Evolutionary conservation across 2,888 invertebrate species (phyloP).

Genomic region (Drosophila neotestacea): DNA sequence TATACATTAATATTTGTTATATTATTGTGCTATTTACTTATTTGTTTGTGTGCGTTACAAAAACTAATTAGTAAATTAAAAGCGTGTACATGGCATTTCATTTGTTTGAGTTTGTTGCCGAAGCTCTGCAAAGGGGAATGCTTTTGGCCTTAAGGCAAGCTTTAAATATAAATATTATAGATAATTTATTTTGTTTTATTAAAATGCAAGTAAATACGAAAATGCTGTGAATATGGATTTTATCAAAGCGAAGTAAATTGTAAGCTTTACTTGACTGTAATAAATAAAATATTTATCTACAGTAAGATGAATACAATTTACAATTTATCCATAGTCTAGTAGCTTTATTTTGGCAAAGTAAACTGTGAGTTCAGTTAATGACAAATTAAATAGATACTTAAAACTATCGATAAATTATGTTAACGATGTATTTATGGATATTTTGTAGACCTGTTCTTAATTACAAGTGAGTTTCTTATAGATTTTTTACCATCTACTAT

Average conservation of each 20-base stretch:
- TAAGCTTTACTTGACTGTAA: background rate
- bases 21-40: conserved; percentile 43
- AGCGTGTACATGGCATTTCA: conserved; percentile 21
- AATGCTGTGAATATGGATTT: background rate
- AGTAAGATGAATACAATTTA: too few relatives aligned
- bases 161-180: background rate
- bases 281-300: too few relatives aligned
- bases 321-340: too few relatives aligned
- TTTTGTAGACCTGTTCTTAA: too few relatives aligned
- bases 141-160: conserved; percentile 3
- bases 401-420: too few relatives aligned
- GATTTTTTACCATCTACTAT: too few relatives aligned
- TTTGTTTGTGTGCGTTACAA: conserved; percentile 17
- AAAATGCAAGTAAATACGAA: background rate
- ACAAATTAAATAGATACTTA: too few relatives aligned
- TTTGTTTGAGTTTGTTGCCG: conserved; percentile 12
- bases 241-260: background rate
- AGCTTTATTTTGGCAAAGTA: too few relatives aligned
- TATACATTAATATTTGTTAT: conserved; percentile 22
- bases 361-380: too few relatives aligned
- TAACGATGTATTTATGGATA: too few relatives aligned
- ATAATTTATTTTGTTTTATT: background rate
- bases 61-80: conserved; percentile 57
- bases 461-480: too few relatives aligned
- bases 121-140: conserved; percentile 13